A percentile compares a stretch with the other conserved stretches of the same genome.
phyloP scores from a whole-genome alignment of 2,113 vertebrate species.

The Gopherus evgoodei region DNA sequence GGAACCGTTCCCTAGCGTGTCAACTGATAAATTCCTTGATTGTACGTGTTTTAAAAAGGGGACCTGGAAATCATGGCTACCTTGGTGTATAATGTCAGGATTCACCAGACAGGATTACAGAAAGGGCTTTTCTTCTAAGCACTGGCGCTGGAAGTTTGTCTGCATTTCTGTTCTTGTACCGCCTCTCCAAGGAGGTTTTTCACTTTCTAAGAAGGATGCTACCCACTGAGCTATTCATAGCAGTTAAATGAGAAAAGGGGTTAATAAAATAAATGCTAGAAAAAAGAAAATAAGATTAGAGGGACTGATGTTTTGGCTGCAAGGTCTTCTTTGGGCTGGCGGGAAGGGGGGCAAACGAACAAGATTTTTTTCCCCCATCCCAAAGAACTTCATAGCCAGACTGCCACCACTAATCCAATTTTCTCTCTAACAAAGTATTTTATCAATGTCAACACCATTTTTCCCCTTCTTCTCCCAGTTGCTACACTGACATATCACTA shows the following conservation, averaged over 20 bases:
- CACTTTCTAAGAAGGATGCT: slow-evolving; percentile 79
- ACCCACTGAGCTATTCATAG: slow-evolving; percentile 83
- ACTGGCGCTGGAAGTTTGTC: slow-evolving; percentile 59
- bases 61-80: slow-evolving; percentile 36
- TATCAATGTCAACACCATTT: slow-evolving; percentile 61
- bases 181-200: slow-evolving; percentile 79
- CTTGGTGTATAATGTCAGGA: slow-evolving; percentile 42
- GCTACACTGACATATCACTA: background rate
- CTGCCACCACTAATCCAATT: slow-evolving; percentile 78
- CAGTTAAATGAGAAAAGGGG: slow-evolving; percentile 82
- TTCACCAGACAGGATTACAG: slow-evolving; percentile 76
- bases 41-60: slow-evolving; percentile 46
- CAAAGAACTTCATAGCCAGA: slow-evolving; percentile 74
- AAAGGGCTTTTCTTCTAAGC: slow-evolving; percentile 69
- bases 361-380: slow-evolving; percentile 71
- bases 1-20: background rate
- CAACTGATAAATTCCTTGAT: slow-evolving; percentile 55
- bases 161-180: slow-evolving; percentile 70
- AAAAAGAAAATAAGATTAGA: slow-evolving; percentile 81
- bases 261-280: slow-evolving; percentile 80
- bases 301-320: slow-evolving; percentile 73
- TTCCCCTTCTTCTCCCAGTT: slow-evolving; percentile 6
- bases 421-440: slow-evolving; percentile 74
- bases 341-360: slow-evolving; percentile 54
- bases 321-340: slow-evolving; percentile 69